Base-by-base conservation (phyloP, 2,888 invertebrate genomes). In the Sesamia inferens region DNA sequence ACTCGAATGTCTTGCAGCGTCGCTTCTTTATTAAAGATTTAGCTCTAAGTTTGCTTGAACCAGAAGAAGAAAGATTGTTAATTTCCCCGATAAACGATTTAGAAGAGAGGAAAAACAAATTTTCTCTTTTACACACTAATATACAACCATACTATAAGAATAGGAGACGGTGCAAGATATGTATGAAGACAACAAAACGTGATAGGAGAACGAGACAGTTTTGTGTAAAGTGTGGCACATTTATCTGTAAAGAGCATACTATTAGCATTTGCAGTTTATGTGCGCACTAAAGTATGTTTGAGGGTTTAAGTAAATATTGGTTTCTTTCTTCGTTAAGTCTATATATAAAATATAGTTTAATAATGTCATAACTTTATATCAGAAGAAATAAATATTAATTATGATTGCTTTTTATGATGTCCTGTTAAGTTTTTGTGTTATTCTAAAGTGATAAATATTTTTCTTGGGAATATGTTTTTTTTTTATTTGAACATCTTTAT, bases 161-260 rank as follows among this genome's bases (percentile, higher is more conserved):
- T 22, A 91, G 95, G 76, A 90, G 86, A 59, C 87, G 94, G 48
- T 95, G 94, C 55, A 91, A 85, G 73, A 90, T 94, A 70, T 95
- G 95, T 85, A 74, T 86, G 3, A 88, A 85, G 58, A 89, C 91
- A 0, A 89, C 88, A 0, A 95, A 94, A 85, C 88, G 92, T 1
- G 95, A 95, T 59, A 88, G 96, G 48, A 92, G 92, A 87, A 95
- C 96, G 2, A 93, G 89, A 80, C 91, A 91, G 58, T 90, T 74
- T 73, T 96, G 96, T 86, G 70, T 90, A 2, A 93, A 93, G 81
- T 96, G 96, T 79, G 92, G 91, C 3, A 90, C 90, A 72, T 91
- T 90, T 78, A 92, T 94, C 65, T 96, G 96, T 82, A 93, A 89
- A 81, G 95, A 96, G 73, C 96, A 96, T 86, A 90, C 93, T 65